Evolutionary conservation across 2,888 invertebrate species (phyloP).

Genomic region (Blastobasis adustella): DNA sequence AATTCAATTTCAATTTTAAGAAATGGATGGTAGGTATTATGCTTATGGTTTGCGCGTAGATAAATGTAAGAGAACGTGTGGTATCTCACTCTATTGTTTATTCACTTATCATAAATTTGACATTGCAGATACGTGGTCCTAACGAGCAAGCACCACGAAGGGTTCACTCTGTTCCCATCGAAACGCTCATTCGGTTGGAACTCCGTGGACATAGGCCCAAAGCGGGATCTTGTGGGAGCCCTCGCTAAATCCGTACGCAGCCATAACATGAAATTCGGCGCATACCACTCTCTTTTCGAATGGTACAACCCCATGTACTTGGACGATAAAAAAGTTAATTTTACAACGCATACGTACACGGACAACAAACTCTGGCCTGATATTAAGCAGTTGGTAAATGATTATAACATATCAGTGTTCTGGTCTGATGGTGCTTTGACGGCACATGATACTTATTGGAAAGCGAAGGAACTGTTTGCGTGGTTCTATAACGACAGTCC

Average conservation of each 20-base stretch:
- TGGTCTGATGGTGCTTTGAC: constrained; percentile 99
- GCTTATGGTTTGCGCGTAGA: no score
- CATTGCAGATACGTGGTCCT: constrained; percentile 82
- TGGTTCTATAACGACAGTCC: constrained; percentile 97
- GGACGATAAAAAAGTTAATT: constrained; percentile 80
- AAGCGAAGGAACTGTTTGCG: constrained; percentile 86
- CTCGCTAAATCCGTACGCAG: constrained; percentile 79
- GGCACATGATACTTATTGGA: constrained; percentile 87
- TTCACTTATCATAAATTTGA: no score
- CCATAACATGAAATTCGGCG: constrained; percentile 82
- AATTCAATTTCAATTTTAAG: neutral
- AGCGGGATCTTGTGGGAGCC: constrained; percentile 85
- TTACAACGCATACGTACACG: constrained; percentile 79
- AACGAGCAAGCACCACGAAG: constrained; percentile 93
- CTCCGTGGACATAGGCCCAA: constrained; percentile 84
- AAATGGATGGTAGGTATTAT: no score
- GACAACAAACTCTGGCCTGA: constrained; percentile 85
- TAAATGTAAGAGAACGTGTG: no score
- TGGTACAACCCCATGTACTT: constrained; percentile 91
- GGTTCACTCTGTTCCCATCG: constrained; percentile 90
- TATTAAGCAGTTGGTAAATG: constrained; percentile 82
- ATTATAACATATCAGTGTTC: constrained; percentile 83
- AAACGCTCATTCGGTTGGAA: constrained; percentile 90
- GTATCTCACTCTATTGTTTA: no score
- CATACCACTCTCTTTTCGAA: constrained; percentile 91